These are phyloP conservation scores for Iguana delicatissima DNA, from an alignment of 2,797 vertebrate species.

Conservation along the genomic window DNA sequence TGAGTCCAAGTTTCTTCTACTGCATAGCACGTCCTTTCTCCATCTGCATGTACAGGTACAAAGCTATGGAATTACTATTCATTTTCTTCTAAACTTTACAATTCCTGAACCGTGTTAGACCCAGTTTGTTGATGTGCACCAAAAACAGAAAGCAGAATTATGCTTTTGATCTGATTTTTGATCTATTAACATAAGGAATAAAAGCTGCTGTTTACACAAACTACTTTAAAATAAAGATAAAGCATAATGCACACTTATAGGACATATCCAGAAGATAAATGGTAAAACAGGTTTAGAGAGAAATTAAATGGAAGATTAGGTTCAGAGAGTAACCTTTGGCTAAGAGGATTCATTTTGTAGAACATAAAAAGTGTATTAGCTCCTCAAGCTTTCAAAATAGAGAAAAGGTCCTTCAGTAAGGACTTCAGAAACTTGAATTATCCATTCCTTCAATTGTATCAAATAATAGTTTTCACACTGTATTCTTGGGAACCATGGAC, in stretches of 20 bases:
- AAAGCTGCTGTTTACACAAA: conserved; percentile 4
- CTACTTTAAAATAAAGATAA: conserved; percentile 24
- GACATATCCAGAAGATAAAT: background rate
- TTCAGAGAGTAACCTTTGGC: conserved; percentile 10
- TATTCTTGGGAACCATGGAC: background rate
- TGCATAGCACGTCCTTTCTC: background rate
- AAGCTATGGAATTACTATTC: background rate
- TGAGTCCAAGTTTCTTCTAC: background rate
- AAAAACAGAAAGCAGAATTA: background rate
- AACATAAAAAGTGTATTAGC: conserved; percentile 13
- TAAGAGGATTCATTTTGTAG: background rate
- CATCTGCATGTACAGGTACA: background rate
- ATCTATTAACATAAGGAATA: conserved; percentile 18
- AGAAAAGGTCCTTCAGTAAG: background rate
- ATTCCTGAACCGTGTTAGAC: background rate
- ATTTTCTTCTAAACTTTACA: background rate
- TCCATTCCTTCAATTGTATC: background rate
- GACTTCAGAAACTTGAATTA: background rate
- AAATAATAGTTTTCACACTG: background rate
- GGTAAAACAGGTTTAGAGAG: conserved; percentile 3
- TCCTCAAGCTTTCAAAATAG: conserved; percentile 17
- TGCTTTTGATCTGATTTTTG: conserved; percentile 5
- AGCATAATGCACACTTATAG: conserved; percentile 14
- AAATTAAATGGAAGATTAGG: conserved; percentile 9
- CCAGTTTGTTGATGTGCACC: background rate